A percentile compares a stretch with the other conserved stretches of the same genome.
phyloP scores from a whole-genome alignment of 1,140 invertebrate species.

The Stenopsyche tienmushanensis region DNA sequence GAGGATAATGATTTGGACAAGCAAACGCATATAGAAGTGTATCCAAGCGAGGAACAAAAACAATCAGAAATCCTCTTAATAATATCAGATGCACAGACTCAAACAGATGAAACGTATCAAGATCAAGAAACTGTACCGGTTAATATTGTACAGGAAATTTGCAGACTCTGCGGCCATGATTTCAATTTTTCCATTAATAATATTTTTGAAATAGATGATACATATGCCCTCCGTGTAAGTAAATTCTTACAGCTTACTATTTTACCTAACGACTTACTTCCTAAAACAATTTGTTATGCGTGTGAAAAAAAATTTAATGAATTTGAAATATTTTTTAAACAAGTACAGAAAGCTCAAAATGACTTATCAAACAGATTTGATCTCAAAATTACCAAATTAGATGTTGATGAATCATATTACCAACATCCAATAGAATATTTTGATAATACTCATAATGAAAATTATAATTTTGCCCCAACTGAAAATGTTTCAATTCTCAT shows the following conservation, averaged over 20 bases:
- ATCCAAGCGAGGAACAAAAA: not conserved
- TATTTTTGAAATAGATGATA: constrained; percentile 6
- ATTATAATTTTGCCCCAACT: not conserved
- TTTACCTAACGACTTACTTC: constrained; percentile 6
- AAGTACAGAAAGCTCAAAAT: constrained; percentile 14
- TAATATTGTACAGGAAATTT: constrained; percentile 1
- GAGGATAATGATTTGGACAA: not conserved
- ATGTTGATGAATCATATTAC: not conserved
- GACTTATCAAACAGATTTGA: constrained; percentile 12
- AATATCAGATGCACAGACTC: too few species aligned
- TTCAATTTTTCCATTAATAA: constrained; percentile 6
- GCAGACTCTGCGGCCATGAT: constrained; percentile 22
- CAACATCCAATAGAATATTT: not conserved
- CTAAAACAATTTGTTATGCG: not conserved
- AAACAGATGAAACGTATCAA: too few species aligned
- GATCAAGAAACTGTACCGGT: not conserved
- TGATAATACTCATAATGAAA: not conserved
- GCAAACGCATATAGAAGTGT: too few species aligned
- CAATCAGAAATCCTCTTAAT: not conserved
- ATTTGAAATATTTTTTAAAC: constrained; percentile 10
- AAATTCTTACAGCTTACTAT: constrained; percentile 12
- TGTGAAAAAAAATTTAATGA: constrained; percentile 23
- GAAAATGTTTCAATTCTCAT: not conserved
- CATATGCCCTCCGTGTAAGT: constrained; percentile 1
- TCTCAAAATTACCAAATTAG: not conserved